These are phyloP conservation scores for Pachypanchax playfairii DNA, from an alignment of 2,113 vertebrate genomes.

Conservation along the genomic window DNA sequence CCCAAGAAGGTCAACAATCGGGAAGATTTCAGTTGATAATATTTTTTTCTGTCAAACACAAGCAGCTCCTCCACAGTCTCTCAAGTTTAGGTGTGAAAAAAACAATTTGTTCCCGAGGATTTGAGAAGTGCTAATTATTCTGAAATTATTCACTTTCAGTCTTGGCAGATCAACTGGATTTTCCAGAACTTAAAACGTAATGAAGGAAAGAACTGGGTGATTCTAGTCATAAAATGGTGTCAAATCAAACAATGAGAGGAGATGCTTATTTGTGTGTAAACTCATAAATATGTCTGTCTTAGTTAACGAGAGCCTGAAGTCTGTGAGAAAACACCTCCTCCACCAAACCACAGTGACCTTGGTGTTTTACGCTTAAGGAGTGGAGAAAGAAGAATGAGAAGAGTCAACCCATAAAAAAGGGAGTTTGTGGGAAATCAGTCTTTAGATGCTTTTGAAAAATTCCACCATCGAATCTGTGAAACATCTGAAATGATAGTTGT, in stretches of 20 bases:
- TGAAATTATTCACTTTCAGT: slow-evolving; percentile 36
- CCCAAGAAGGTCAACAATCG: slow-evolving; percentile 37
- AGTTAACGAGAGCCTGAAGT: slow-evolving; percentile 33
- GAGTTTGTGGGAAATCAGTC: slow-evolving; percentile 34
- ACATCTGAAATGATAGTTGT: background rate
- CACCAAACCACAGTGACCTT: slow-evolving; percentile 54
- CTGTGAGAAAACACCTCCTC: slow-evolving; percentile 45
- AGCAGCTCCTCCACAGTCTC: slow-evolving; percentile 38
- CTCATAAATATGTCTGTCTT: slow-evolving; percentile 3
- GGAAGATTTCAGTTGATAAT: slow-evolving; percentile 13
- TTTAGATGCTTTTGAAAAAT: slow-evolving; percentile 21
- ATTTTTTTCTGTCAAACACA: slow-evolving; percentile 19
- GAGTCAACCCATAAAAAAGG: slow-evolving; percentile 30
- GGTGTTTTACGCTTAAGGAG: slow-evolving; percentile 36
- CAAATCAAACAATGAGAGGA: slow-evolving; percentile 11
- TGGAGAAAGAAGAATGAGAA: slow-evolving; percentile 38
- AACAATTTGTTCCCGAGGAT: slow-evolving; percentile 38
- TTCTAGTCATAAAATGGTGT: slow-evolving; percentile 5
- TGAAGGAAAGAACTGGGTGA: background rate
- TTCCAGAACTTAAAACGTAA: slow-evolving; percentile 17
- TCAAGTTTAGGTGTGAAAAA: slow-evolving; percentile 58
- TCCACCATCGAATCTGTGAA: slow-evolving; percentile 29
- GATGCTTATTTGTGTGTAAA: slow-evolving; percentile 12
- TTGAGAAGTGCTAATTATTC: slow-evolving; percentile 48
- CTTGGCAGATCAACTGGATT: slow-evolving; percentile 6